A percentile compares a stretch with the other conserved stretches of the same genome.
These are phyloP conservation scores for Xestia c-nigrum DNA, from an alignment of 2,888 invertebrate genomes.

Conservation along the genomic window DNA sequence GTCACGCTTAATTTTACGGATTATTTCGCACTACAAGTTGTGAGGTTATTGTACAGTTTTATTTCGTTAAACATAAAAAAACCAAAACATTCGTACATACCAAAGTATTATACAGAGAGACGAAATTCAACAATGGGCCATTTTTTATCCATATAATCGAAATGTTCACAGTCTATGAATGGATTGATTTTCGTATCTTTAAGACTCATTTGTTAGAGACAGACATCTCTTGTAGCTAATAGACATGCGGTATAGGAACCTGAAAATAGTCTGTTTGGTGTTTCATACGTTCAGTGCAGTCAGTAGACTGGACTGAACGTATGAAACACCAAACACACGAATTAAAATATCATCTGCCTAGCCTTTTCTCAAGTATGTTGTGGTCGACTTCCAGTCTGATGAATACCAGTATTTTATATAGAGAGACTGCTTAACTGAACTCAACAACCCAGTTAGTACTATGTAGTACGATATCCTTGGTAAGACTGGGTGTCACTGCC, in stretches of 20 bases:
- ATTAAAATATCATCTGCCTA: neutral
- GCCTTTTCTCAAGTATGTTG: too few relatives aligned
- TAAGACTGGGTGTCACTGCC: too few relatives aligned
- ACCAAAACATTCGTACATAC: neutral
- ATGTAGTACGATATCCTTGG: too few relatives aligned
- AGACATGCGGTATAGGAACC: neutral
- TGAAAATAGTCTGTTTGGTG: neutral
- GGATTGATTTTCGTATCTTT: neutral
- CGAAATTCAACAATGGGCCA: neutral
- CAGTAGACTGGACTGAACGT: neutral
- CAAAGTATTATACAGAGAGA: neutral
- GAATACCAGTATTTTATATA: too few relatives aligned
- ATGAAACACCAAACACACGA: neutral
- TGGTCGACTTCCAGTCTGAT: too few relatives aligned
- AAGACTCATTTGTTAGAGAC: neutral
- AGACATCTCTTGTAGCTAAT: neutral
- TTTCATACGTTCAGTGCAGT: too few relatives aligned
- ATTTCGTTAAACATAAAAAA: neutral
- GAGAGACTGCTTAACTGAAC: too few relatives aligned
- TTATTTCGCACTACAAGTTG: neutral
- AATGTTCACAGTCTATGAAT: neutral
- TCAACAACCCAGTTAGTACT: too few relatives aligned
- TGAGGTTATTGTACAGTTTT: neutral
- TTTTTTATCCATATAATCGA: neutral
- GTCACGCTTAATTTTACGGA: slow-evolving; percentile 1